These are phyloP conservation scores for Drosophila anceps DNA, from an alignment of 2,888 invertebrate genomes.

Conservation along the genomic window DNA sequence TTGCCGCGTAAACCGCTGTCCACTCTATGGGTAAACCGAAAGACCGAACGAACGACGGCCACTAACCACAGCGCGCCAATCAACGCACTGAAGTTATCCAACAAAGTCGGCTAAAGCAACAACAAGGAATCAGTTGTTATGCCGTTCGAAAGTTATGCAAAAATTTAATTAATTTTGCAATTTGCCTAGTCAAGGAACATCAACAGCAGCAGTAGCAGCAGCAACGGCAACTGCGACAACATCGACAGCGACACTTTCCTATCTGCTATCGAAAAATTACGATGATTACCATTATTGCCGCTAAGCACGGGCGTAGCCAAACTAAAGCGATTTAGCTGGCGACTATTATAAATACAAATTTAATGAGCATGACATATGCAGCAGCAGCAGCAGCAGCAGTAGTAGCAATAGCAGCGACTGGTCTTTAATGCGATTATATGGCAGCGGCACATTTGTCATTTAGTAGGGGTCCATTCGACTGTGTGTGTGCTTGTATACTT, in stretches of 20 bases:
- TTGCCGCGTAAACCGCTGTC: constrained; percentile 26
- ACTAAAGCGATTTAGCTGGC: constrained; percentile 73
- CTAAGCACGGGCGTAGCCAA: constrained; percentile 75
- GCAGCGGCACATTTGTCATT: constrained; percentile 78
- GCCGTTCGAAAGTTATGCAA: constrained; percentile 74
- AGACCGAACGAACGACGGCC: constrained; percentile 45
- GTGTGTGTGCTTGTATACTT: constrained; percentile 28
- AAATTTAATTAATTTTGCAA: constrained; percentile 80
- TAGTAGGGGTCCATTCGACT: constrained; percentile 54
- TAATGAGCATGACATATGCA: constrained; percentile 80
- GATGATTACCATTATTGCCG: constrained; percentile 73
- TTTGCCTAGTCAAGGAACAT: constrained; percentile 65
- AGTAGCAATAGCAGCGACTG: constrained; percentile 43
- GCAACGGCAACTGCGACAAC: background rate
- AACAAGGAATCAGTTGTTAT: constrained; percentile 48
- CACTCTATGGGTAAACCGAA: constrained; percentile 10
- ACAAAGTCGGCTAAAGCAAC: constrained; percentile 48
- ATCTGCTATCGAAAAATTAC: constrained; percentile 69
- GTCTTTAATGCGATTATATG: constrained; percentile 79
- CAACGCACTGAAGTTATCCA: constrained; percentile 69
- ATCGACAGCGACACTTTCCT: constrained; percentile 40
- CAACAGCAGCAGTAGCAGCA: constrained; percentile 14
- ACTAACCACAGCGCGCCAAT: constrained; percentile 71
- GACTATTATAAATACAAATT: constrained; percentile 79
- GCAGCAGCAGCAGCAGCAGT: constrained; percentile 53